Conservation (phyloP, 2,888 invertebrate species). For the Drosophila eohydei region DNA sequence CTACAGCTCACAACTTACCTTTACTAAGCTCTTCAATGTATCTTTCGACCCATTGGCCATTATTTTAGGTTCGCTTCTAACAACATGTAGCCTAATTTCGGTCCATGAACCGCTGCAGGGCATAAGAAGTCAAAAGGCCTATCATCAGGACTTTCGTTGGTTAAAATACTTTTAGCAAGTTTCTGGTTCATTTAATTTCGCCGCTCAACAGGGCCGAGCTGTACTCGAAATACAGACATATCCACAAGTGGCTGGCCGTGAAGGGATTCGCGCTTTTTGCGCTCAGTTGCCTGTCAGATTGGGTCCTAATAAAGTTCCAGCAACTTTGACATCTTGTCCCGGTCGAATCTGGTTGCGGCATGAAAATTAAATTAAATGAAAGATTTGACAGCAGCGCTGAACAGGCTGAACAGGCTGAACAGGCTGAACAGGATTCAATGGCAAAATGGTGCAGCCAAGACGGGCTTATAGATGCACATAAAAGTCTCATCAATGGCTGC, state of each 20-base stretch:
- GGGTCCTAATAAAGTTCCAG: conserved; percentile 69
- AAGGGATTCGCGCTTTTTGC: conserved; percentile 41
- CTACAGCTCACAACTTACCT: not conserved
- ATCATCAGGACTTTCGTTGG: conserved; percentile 49
- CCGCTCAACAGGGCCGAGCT: conserved; percentile 20
- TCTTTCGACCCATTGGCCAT: not conserved
- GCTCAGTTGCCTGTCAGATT: conserved; percentile 66
- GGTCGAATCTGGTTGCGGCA: conserved; percentile 30
- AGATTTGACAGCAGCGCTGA: conserved; percentile 30
- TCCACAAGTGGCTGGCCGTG: conserved; percentile 68
- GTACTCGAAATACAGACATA: conserved; percentile 39
- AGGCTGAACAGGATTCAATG: conserved; percentile 6
- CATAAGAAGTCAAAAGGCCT: conserved; percentile 43
- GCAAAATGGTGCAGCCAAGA: conserved; percentile 18
- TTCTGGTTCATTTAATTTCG: conserved; percentile 70
- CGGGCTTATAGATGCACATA: conserved; percentile 35
- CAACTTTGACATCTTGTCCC: conserved; percentile 62
- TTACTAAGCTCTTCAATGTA: not conserved
- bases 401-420: not conserved
- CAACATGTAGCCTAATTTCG: not conserved
- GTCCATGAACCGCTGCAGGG: conserved; percentile 22
- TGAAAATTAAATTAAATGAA: conserved; percentile 61
- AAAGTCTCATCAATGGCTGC: conserved; percentile 44
- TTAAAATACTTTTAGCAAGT: conserved; percentile 66
- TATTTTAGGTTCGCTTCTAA: no score